These are phyloP conservation scores for Pagrus major DNA, from an alignment of 2,113 vertebrate species.

Conservation along the genomic window DNA sequence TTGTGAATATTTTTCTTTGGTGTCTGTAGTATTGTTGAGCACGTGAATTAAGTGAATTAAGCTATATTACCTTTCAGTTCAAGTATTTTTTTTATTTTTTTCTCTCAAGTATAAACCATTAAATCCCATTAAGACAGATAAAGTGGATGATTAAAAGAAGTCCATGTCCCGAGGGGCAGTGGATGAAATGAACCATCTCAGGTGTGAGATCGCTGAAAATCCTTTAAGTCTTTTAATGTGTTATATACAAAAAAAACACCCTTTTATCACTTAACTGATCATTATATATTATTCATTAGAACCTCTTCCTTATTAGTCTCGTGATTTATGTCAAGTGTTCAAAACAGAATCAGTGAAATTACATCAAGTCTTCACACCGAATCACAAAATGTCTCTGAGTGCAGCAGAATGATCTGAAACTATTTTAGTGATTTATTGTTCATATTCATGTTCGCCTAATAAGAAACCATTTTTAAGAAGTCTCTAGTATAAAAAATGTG, in stretches of 20 bases:
- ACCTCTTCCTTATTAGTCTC: not conserved
- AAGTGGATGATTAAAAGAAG: not conserved
- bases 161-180: not conserved
- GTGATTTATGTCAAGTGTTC: not conserved
- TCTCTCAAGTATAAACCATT: not conserved
- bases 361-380: not conserved
- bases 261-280: not conserved
- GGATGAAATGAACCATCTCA: not conserved
- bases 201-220: not conserved
- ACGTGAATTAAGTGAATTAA: not conserved
- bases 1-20: not conserved
- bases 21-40: not conserved
- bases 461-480: not conserved
- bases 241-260: not conserved
- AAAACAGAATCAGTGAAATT: slow-evolving; percentile 8
- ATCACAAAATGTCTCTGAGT: not conserved
- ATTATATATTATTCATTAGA: not conserved
- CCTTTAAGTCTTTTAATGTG: too few relatives aligned
- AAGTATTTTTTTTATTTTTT: not conserved
- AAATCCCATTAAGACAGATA: not conserved
- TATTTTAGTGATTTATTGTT: not conserved
- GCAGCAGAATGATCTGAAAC: not conserved
- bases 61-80: not conserved
- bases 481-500: not conserved
- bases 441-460: not conserved